Conservation (phyloP, 2,888 invertebrate species). For the Drosophila borealis region DNA sequence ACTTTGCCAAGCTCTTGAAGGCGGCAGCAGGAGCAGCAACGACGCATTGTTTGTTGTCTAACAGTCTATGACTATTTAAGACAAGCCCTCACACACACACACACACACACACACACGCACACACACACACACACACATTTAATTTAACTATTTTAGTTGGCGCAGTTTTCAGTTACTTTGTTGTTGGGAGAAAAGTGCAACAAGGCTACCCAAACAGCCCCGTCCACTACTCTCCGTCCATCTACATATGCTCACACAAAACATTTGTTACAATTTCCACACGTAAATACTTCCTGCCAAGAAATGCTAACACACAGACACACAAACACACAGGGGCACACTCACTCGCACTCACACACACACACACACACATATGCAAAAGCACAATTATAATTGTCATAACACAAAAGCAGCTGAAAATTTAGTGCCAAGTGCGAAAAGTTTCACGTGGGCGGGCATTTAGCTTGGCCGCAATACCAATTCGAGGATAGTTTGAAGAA, state of each 20-base stretch:
- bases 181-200: constrained; percentile 67
- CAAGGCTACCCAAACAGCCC: constrained; percentile 48
- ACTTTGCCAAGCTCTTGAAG: constrained; percentile 54
- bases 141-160: constrained; percentile 75
- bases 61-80: constrained; percentile 78
- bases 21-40: constrained; percentile 32
- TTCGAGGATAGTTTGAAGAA: constrained; percentile 24
- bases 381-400: constrained; percentile 80
- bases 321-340: constrained; percentile 25
- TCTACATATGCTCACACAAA: constrained; percentile 45
- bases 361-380: constrained; percentile 47
- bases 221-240: constrained; percentile 9
- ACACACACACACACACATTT: constrained; percentile 43
- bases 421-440: constrained; percentile 77
- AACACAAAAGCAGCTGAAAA: constrained; percentile 79
- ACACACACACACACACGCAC: constrained; percentile 8
- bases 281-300: constrained; percentile 76
- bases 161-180: constrained; percentile 55
- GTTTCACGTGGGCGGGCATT: constrained; percentile 59
- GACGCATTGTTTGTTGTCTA: constrained; percentile 74
- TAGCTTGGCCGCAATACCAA: constrained; percentile 28
- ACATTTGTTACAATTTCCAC: constrained; percentile 76
- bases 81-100: constrained; percentile 36
- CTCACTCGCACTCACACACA: constrained; percentile 17
- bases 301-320: constrained; percentile 45